Conservation (phyloP, 2,797 vertebrate genomes). For the Hapalemur alaotrensis region DNA sequence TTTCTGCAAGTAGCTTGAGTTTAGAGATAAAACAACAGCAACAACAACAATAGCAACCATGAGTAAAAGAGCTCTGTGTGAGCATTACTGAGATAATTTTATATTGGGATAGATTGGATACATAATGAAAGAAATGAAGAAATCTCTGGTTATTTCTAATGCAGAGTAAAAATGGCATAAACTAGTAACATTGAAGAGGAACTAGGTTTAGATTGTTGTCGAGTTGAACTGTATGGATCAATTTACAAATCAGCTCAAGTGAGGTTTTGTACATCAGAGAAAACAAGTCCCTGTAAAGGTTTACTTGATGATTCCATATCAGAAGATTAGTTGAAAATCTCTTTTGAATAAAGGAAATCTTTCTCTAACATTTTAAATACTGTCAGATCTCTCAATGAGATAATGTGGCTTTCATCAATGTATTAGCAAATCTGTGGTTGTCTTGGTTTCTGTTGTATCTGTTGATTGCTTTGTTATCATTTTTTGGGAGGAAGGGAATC, state of each 20-base stretch:
- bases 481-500: background rate
- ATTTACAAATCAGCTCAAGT: constrained; percentile 2
- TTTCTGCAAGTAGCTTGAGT: background rate
- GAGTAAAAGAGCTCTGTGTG: background rate
- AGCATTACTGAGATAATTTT: background rate
- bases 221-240: background rate
- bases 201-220: background rate
- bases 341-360: background rate
- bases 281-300: constrained; percentile 10
- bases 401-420: background rate
- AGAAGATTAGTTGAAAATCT: background rate
- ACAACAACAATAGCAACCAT: background rate
- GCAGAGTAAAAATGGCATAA: background rate
- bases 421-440: background rate
- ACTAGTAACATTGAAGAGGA: background rate
- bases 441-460: constrained; percentile 5
- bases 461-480: background rate
- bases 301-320: background rate
- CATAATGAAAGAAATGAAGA: background rate
- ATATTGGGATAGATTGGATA: background rate
- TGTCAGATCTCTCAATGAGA: background rate
- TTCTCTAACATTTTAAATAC: background rate
- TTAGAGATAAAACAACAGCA: background rate
- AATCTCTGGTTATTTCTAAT: background rate
- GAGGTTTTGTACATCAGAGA: background rate